A percentile compares a stretch with the other conserved stretches of the same genome.
phyloP scores from a whole-genome alignment of 2,113 vertebrate species.

The Ochotona princeps region DNA sequence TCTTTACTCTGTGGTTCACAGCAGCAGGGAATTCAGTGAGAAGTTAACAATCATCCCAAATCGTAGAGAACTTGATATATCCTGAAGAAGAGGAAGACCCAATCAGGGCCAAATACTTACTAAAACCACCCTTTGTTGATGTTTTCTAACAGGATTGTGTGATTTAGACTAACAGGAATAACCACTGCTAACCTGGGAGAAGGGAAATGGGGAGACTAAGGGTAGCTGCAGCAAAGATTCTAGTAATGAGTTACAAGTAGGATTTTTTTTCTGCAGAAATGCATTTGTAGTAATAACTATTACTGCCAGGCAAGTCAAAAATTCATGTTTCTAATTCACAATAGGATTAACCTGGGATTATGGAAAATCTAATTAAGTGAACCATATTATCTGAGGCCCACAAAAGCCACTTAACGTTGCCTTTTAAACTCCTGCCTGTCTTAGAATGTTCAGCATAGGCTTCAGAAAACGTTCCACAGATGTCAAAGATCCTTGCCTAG shows the following conservation, averaged over 20 bases:
- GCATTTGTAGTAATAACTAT: slow-evolving; percentile 48
- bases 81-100: background rate
- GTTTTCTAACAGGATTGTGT: background rate
- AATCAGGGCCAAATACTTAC: background rate
- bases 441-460: background rate
- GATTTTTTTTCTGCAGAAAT: background rate
- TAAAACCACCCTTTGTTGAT: background rate
- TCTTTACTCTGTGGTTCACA: background rate
- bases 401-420: slow-evolving; percentile 53
- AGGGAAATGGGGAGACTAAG: background rate
- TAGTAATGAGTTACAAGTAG: slow-evolving; percentile 45
- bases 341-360: slow-evolving; percentile 75
- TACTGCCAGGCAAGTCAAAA: slow-evolving; percentile 57
- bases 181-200: background rate
- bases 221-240: background rate
- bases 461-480: background rate
- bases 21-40: background rate
- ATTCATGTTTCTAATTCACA: slow-evolving; percentile 56
- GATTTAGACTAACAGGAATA: background rate
- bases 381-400: slow-evolving; percentile 50
- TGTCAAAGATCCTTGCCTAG: background rate
- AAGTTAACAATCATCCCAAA: background rate
- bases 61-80: background rate
- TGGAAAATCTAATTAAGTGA: slow-evolving; percentile 74
- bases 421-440: slow-evolving; percentile 31